phyloP scores from a whole-genome alignment of 2,797 vertebrate genomes.

The Macropus fuliginosus region DNA sequence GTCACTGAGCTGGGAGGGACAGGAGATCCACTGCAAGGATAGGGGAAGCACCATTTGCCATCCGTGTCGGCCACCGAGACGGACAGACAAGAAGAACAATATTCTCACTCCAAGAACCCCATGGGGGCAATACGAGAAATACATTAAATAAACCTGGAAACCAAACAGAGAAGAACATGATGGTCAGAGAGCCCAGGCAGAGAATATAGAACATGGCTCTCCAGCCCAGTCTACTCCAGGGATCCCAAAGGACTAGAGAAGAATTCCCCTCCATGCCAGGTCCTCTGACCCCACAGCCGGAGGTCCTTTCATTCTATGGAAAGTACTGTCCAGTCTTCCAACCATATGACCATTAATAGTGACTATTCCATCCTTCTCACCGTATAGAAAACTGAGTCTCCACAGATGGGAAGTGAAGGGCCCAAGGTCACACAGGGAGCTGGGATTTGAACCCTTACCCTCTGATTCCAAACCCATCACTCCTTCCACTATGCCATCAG shows the following conservation, averaged over 20 bases:
- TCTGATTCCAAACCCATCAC: background rate
- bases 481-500: background rate
- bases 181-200: conserved; percentile 24
- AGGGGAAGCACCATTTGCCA: conserved; percentile 87
- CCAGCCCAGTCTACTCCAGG: background rate
- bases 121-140: conserved; percentile 89
- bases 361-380: background rate
- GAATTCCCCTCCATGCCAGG: background rate
- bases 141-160: conserved; percentile 88
- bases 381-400: background rate
- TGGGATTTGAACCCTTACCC: background rate
- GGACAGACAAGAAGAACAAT: conserved; percentile 85
- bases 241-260: no score
- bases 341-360: background rate
- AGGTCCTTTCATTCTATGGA: background rate
- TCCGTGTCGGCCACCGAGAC: conserved; percentile 86
- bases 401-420: background rate
- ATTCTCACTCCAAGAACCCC: conserved; percentile 87
- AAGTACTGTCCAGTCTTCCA: no score
- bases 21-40: conserved; percentile 60
- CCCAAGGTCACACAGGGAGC: background rate
- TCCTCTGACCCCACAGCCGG: background rate
- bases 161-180: conserved; percentile 70
- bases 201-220: background rate
- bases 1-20: background rate